A percentile compares a stretch with the other conserved stretches of the same genome.
Evolutionary conservation across 1,140 invertebrate genomes (phyloP).

Genomic region (Cecropterus lyciades): DNA sequence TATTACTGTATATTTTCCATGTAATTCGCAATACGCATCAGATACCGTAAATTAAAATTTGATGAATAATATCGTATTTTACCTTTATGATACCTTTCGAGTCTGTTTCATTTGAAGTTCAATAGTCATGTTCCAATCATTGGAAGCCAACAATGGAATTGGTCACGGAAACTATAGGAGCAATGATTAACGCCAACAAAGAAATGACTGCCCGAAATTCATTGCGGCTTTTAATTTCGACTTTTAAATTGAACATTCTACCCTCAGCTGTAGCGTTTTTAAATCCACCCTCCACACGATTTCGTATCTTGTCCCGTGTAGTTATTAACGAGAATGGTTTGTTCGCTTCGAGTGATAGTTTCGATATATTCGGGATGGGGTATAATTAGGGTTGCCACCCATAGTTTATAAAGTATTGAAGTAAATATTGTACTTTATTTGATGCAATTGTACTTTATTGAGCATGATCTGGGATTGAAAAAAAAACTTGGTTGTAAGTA

Average conservation of each 20-base stretch:
- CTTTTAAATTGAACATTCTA: conserved; percentile 37
- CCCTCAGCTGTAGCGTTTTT: conserved; percentile 34
- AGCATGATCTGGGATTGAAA: too few relatives aligned
- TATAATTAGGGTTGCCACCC: too few relatives aligned
- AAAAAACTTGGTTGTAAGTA: too few relatives aligned
- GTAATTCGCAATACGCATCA: too few relatives aligned
- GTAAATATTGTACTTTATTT: too few relatives aligned
- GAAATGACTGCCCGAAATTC: conserved; percentile 32
- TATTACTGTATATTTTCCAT: too few relatives aligned
- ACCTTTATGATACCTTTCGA: conserved; percentile 8
- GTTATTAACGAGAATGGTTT: background rate
- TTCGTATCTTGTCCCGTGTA: background rate
- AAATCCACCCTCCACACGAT: background rate
- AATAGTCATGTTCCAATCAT: conserved; percentile 33
- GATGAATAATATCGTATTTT: conserved; percentile 7
- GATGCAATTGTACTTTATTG: too few relatives aligned
- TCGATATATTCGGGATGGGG: conserved; percentile 17
- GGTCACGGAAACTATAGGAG: conserved; percentile 34
- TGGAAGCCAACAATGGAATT: conserved; percentile 32
- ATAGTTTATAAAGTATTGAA: too few relatives aligned
- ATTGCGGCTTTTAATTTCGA: conserved; percentile 38
- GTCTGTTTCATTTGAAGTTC: conserved; percentile 34
- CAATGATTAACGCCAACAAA: conserved; percentile 39
- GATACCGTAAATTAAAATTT: too few relatives aligned
- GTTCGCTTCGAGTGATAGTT: background rate